Conservation (phyloP, 1,140 invertebrate species). For the Sitobion miscanthi region DNA sequence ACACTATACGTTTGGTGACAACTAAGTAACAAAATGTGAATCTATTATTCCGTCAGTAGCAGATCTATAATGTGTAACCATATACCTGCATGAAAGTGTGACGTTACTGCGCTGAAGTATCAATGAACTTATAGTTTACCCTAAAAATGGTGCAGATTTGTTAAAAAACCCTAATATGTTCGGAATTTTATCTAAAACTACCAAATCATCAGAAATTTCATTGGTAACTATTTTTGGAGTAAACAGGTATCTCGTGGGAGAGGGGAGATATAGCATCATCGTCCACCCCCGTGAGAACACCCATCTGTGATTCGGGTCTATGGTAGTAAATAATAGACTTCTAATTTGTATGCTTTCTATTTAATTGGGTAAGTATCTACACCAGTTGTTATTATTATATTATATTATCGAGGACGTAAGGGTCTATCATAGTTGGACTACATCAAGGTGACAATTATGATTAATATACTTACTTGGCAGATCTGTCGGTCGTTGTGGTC, state of each 20-base stretch:
- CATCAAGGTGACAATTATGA: neutral
- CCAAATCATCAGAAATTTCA: too few species aligned
- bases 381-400: neutral
- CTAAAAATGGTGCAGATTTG: neutral
- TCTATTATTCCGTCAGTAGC: neutral
- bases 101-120: neutral
- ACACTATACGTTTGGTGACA: neutral
- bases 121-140: neutral
- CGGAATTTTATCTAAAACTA: neutral
- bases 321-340: too few species aligned
- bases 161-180: neutral
- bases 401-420: neutral
- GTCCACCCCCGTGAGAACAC: too few species aligned
- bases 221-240: too few species aligned
- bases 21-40: neutral
- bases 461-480: neutral
- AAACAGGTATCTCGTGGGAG: too few species aligned
- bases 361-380: too few species aligned
- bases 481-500: neutral
- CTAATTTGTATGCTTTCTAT: too few species aligned
- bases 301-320: too few species aligned
- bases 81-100: neutral
- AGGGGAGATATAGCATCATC: too few species aligned
- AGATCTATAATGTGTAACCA: neutral
- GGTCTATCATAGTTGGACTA: too few species aligned